Evolutionary conservation across 2,797 vertebrate genomes (phyloP), one percentile per base, ranked within the genome.

Genomic region (Molothrus ater): DNA sequence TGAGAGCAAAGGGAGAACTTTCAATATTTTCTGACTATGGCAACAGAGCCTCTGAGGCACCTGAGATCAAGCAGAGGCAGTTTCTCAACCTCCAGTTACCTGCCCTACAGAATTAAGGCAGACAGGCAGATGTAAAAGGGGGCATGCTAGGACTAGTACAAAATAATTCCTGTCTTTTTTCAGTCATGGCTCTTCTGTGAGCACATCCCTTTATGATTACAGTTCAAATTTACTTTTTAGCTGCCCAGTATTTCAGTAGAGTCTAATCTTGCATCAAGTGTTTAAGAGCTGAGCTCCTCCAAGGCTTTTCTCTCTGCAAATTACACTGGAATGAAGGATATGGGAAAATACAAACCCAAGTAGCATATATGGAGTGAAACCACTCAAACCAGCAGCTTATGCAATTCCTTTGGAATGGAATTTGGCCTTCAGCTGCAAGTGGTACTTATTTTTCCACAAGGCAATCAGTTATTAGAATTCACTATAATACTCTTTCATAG

Each of bases 341-440:
- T 13, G 42, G 72, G 79, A 57, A 95, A 85, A 92, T 3, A 28
- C 48, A 91, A 86, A 75, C 43, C 45, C 13, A 80, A 85, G 53
- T 8, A 91, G 69, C 87, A 87, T 87, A 87, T 50, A 93, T 76
- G 78, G 81, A 92, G 47, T 34, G 74, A 93, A 95, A 89, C 53
- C 34, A 83, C 86, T 82, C 84, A 68, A 92, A 92, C 38, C 81
- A 94, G 71, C 57, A 91, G 92, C 84, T 95, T 88, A 89, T 65
- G 92, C 92, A 95, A 82, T 43, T 91, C 73, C 87, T 88, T 40
- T 95, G 88, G 94, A 94, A 96, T 88, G 86, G 88, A 89, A 94
- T 89, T 82, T 94, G 92, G 86, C 94, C 88, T 74, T 93, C 94
- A 82, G 83, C 74, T 89, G 74, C 79, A 74, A 93, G 81, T 47